Evolutionary conservation across 2,888 invertebrate genomes (phyloP), one percentile per base, ranked within the genome.

Genomic region (Dolichopus griseipennis): DNA sequence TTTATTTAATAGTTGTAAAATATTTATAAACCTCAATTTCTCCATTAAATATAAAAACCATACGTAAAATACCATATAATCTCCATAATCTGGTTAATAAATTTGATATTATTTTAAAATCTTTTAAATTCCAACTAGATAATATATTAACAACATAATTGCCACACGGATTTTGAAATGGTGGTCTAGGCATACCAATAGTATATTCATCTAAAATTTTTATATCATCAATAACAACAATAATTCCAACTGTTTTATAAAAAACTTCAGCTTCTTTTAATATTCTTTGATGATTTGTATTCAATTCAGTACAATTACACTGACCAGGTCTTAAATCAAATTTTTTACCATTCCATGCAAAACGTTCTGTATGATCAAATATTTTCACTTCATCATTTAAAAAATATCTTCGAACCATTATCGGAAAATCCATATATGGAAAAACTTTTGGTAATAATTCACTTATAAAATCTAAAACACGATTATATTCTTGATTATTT

Each of bases 401-500:
- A 18, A 12, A 12, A 12, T 18, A 52, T 52, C 3, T 18, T 52
- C 18, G 9, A 3, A 6, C 1, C 2, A 52, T 12, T 18, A 52
- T 15, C 18, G 52, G 52, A 52, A 52, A 52, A 52, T 52, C 18
- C 18, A 52, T 52, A 52, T 52, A 15, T 15, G 52, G 52, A 52
- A 52, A 52, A 52, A 52, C 52, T 52, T 18, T 52, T 52, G 52
- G 52, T 52, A 52, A 52, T 18, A 52, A n/a, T 52, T 52, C 52
- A 18, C 52, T 52, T 52, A 52, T 52, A 52, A 52, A 52, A 52
- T 52, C 52, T 12, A 12, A 6, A 18, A 15, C 52, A 52, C 15
- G 15, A 52, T 12, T 12, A 52, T 52, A 12, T 52, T 2, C 52
- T 18, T 52, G 2, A 52, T 12, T 12, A 52, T 52, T 52, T 52